Base-by-base conservation (phyloP, 2,797 vertebrate species). In the Crax fasciolata region DNA sequence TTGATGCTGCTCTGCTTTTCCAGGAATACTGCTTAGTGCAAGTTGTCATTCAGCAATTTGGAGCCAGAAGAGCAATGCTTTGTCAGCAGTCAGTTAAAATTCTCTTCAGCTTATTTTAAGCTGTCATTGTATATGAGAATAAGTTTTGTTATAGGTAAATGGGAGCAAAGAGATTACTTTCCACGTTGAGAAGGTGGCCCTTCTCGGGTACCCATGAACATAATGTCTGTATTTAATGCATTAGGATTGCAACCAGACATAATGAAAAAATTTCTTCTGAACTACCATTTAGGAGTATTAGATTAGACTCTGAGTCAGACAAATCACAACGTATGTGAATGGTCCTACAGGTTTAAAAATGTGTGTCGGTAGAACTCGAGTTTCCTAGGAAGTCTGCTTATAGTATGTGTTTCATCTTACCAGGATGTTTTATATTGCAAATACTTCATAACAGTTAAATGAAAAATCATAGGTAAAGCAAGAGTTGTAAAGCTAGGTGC, bases 31-130 rank as follows among this genome's bases (percentile, higher is more conserved):
- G 35, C 51, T 83, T 87, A 66, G 81, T 0, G 0, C 2, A 10
- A 57, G 52, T 54, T 90, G 77, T 76, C 10, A 1, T 83, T 90
- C 74, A 86, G 74, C 65, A 73, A 2, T 84, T 86, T 3, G 3
- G 63, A 82, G 74, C 25, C 28, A 1, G 28, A 57, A 79, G 14
- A 76, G 59, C 57, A 75, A 81, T 65, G 48, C 46, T 91, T 15
- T 84, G 76, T 39, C 74, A 91, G 71, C 55, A 77, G 78, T 95
- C 85, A 41, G 32, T 84, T 94, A 82, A 74, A 93, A 90, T 84
- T 70, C 74, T 79, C 19, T 76, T 94, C 5, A 28, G 90, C 54
- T 87, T 58, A 32, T 13, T 89, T 84, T 67, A 85, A 87, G 38
- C 70, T 79, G 71, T 54, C 27, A 39, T 11, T 70, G 83, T 71